These are phyloP conservation scores for Magallana ariakensis DNA, from an alignment of 1,140 invertebrate genomes.

Conservation along the genomic window DNA sequence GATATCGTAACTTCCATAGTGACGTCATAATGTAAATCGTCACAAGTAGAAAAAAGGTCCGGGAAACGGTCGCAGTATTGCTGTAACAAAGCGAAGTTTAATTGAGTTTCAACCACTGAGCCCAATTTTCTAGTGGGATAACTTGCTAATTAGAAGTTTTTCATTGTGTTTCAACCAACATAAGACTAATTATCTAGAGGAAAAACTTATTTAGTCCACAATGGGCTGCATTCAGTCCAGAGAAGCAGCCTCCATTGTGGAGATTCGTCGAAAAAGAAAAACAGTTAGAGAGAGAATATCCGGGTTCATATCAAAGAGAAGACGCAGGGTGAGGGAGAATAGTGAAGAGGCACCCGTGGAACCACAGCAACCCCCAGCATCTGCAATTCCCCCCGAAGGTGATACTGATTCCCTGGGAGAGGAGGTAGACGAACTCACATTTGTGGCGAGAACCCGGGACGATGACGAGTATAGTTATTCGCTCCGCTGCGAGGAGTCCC, in stretches of 20 bases:
- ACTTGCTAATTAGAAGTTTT: neutral
- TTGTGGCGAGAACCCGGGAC: neutral
- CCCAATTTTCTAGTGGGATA: neutral
- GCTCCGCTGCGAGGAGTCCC: neutral
- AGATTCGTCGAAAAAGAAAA: neutral
- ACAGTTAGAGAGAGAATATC: neutral
- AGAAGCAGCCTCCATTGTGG: neutral
- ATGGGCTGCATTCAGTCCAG: neutral
- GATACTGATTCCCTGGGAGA: neutral
- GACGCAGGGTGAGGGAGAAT: neutral
- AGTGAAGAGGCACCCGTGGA: too few relatives aligned
- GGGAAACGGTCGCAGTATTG: neutral
- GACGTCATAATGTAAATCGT: constrained; percentile 6
- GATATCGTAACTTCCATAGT: neutral
- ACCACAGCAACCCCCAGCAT: neutral
- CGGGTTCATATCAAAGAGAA: neutral
- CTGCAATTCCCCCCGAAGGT: neutral
- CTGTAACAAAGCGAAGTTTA: neutral
- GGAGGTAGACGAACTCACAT: neutral
- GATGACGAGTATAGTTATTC: too few relatives aligned
- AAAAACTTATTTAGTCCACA: neutral
- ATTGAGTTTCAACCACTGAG: neutral
- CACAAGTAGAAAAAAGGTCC: neutral
- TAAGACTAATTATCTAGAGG: neutral
- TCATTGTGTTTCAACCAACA: neutral